Evolutionary conservation across 2,888 invertebrate genomes (phyloP), one percentile per base, ranked within the genome.

Genomic region (Gandaritis pyraliata): DNA sequence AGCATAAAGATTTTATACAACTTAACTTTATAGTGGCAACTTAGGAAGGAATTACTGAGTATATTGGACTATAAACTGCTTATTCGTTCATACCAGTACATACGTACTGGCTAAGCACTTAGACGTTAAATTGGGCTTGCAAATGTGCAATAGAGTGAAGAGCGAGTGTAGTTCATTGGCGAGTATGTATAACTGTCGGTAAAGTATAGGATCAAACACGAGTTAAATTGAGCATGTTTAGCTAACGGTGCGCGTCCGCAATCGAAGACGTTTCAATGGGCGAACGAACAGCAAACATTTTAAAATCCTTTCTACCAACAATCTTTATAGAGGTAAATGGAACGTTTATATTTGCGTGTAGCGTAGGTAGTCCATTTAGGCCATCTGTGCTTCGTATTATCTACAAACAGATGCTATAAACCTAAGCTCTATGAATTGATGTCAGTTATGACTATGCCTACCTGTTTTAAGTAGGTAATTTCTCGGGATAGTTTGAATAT

Each of bases 171-270:
- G 51, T 57, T 71, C 69, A 72, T 68, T 69, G 57, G 43, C 48
- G 16, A 46, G 64, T 55, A 61, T 55, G 48, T 49, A 61, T 71
- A 71, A 72, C 72, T 71, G 71, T 69, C 29, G 3, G 61, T 36
- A 70, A 71, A 72, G 70, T 65, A 66, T 66, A 66, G 66, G 56
- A 69, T 69, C 59, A 64, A 61, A 66, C 61, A 63, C 64, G 61
- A 45, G 58, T 63, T 67, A 57, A 69, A 69, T 66, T 71, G 66
- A 47, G 57, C 63, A 61, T 62, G 66, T 67, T 68, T 63, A 69
- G 61, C 38, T 72, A 71, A 72, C 71, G 70, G 72, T 66, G 43
- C 55, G 47, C 55, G 65, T 70, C 69, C 67, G 66, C 61, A 61
- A 63, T 66, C 29, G 59, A 58, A 46, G 50, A 49, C 29, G 45